phyloP scores from a whole-genome alignment of 1,140 invertebrate species.

The Camponotus floridanus region DNA sequence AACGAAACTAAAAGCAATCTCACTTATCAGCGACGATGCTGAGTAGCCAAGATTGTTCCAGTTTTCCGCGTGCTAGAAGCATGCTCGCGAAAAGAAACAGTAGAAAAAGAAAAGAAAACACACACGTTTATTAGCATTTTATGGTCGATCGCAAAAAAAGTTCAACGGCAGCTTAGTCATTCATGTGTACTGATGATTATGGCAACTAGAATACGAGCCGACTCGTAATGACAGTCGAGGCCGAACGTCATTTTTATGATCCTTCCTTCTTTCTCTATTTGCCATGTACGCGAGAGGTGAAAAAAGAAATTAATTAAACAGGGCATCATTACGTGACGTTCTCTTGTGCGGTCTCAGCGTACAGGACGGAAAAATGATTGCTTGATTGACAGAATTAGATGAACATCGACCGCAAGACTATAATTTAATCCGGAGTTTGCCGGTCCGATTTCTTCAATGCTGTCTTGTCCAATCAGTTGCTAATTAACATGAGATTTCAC shows the following conservation, averaged over 20 bases:
- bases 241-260: slow-evolving; percentile 8
- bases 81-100: background rate
- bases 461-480: background rate
- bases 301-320: slow-evolving; percentile 71
- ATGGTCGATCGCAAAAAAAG: background rate
- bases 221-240: slow-evolving; percentile 38
- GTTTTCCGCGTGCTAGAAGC: background rate
- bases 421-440: slow-evolving; percentile 58
- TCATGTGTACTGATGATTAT: slow-evolving; percentile 27
- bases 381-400: slow-evolving; percentile 78
- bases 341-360: slow-evolving; percentile 66
- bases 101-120: background rate
- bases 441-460: slow-evolving; percentile 26
- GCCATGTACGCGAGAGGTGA: slow-evolving; percentile 27
- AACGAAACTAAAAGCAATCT: slow-evolving; percentile 26
- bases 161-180: background rate
- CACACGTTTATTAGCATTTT: background rate
- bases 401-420: slow-evolving; percentile 55
- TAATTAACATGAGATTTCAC: slow-evolving; percentile 21
- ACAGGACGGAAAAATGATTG: slow-evolving; percentile 70
- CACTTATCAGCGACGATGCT: background rate
- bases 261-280: background rate
- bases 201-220: background rate
- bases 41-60: background rate
- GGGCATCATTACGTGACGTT: slow-evolving; percentile 36